These are phyloP conservation scores for Tiphia femorata DNA, from an alignment of 2,888 invertebrate species.

Conservation along the genomic window DNA sequence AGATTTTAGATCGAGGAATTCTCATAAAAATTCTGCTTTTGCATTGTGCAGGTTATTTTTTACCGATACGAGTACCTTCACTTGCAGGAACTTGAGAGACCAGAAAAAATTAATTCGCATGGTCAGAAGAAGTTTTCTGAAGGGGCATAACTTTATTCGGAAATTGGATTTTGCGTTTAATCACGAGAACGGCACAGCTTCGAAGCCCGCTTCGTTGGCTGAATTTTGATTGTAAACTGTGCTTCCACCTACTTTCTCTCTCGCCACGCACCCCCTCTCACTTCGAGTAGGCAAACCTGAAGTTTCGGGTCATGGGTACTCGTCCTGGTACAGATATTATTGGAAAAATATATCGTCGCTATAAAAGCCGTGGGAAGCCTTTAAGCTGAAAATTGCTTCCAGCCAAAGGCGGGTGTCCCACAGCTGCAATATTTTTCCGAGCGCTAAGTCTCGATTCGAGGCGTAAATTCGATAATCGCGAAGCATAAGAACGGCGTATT, in stretches of 20 bases:
- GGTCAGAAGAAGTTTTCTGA: too few species aligned
- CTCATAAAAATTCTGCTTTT: too few species aligned
- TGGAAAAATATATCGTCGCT: constrained; percentile 46
- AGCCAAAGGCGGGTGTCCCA: constrained; percentile 30
- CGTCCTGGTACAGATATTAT: constrained; percentile 39
- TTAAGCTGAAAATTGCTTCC: constrained; percentile 47
- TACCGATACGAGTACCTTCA: too few species aligned
- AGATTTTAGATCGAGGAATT: too few species aligned
- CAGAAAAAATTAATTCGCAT: too few species aligned
- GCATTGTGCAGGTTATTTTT: too few species aligned
- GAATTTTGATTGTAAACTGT: constrained; percentile 46
- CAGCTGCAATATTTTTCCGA: constrained; percentile 32
- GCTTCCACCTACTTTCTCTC: constrained; percentile 12
- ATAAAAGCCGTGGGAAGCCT: constrained; percentile 39
- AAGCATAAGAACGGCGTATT: constrained; percentile 25
- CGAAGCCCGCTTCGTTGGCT: constrained; percentile 36
- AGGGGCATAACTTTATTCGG: too few species aligned
- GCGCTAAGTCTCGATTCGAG: constrained; percentile 29
- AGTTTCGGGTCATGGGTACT: constrained; percentile 28
- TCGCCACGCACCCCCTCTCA: constrained; percentile 1
- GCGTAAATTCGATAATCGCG: constrained; percentile 40
- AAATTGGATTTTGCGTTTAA: constrained; percentile 40
- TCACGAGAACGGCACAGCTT: constrained; percentile 37
- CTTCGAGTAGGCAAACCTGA: constrained; percentile 3
- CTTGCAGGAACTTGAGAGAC: too few species aligned